Evolutionary conservation across 2,113 vertebrate genomes (phyloP), one percentile per base, ranked within the genome.

Genomic region (Fulica atra): DNA sequence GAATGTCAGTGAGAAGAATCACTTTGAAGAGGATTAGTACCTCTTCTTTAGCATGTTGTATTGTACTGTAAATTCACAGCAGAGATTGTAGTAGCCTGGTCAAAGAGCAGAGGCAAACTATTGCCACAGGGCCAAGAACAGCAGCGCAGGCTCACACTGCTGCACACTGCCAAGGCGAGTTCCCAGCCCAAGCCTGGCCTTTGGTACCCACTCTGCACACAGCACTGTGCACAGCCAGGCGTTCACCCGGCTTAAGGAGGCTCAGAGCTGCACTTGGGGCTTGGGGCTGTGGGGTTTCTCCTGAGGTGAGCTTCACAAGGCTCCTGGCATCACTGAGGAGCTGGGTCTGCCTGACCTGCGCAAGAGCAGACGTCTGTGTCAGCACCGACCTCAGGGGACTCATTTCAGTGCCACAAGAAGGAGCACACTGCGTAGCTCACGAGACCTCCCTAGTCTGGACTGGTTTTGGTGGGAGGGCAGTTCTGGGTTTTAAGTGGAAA

Each of bases 401-500:
- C 19, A 14, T 18, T 19, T 21, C 38, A 44, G 8, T 13, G 51
- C 36, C 42, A 65, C n/a, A 66, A 15, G 59, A 85, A 76, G 57
- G 23, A n/a, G 12, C 2, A 2, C 12, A 24, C 50, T 77, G 13
- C 0, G 2, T 33, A 64, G 20, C 42, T 59, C 8, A 9, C 24
- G 51, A 26, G 53, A 9, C 14, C 33, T 64, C 65, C 11, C 14
- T 14, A 18, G 13, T 18, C 46, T 56, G 44, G 35, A 7, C 56
- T 77, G 40, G 13, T 4, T 42, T 60, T 60, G 25, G 20, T 24
- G 40, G 48, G 16, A 1, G 6, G 64, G 23, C 0, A 1, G 9
- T 15, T 60, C 57, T 79, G 46, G 8, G 33, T 65, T 51, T 61
- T n/a, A 38, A 25, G 10, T n/a, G 54, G 25, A 36, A 82, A 63